Base-by-base conservation (phyloP, 1,140 invertebrate species). In the Hyphantria cunea region DNA sequence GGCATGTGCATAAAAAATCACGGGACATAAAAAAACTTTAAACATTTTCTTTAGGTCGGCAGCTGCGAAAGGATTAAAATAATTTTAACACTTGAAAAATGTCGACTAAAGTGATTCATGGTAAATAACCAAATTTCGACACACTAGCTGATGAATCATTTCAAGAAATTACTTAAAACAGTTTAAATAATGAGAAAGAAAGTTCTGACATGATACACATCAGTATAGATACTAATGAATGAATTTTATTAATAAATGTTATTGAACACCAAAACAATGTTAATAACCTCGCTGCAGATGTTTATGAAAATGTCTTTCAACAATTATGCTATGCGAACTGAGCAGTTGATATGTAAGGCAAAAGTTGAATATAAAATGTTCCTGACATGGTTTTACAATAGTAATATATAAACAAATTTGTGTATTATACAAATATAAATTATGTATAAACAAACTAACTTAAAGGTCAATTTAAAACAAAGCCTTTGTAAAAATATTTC, bases 41-140 rank as follows among this genome's bases (percentile, higher is more conserved):
- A 1, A 25, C 17, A 39, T 45, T n/a, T n/a, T 17, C 6, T 33
- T 31, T 33, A 3, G 11, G 31, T 13, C 32, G 13, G 41, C 2
- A 44, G 12, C n/a, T 13, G 12, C 3, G 42, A 47, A 14, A 15
- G 0, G 31, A 17, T n/a, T 34, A 9, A 47, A 44, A 15, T 25
- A 39, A 39, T 9, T 10, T n/a, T 7, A 10, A 39, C 37, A 39
- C 12, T 47, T 15, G n/a, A 48, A 37, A 13, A 48, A 48, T 58
- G 13, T 58, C 8, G 34, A 49, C 49, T 32, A 6, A 58, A 56
- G 47, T 58, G 55, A 58, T 58, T 58, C 45, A 58, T 12, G 25
- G n/a, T 33, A 45, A 56, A 34, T n/a, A 6, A n/a, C 34, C 11
- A 56, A 45, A 47, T n/a, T 12, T 49, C 39, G 33, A 17, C 45